phyloP scores from a whole-genome alignment of 2,113 vertebrate species.

The Perca fluviatilis region DNA sequence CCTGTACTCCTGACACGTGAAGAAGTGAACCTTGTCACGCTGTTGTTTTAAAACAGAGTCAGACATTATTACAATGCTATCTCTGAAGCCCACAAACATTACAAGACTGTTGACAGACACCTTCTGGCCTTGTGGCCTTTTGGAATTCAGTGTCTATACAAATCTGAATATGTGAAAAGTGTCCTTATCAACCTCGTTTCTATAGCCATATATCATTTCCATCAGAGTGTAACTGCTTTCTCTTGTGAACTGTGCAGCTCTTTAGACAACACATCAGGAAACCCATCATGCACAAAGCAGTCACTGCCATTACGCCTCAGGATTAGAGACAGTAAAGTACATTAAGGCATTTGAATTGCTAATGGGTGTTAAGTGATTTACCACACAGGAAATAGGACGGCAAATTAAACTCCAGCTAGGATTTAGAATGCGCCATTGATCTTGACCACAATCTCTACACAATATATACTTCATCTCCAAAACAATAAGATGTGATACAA shows the following conservation, averaged over 20 bases:
- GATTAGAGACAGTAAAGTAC: constrained; percentile 71
- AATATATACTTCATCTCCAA: neutral
- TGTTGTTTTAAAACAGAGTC: constrained; percentile 25
- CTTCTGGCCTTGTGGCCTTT: neutral
- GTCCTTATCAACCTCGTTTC: neutral
- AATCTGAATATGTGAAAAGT: neutral
- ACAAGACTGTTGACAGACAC: constrained; percentile 8
- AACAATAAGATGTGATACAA: constrained; percentile 22
- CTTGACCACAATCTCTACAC: constrained; percentile 36
- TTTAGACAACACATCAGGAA: constrained; percentile 37
- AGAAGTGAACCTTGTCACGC: neutral
- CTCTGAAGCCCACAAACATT: constrained; percentile 6
- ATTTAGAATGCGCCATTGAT: constrained; percentile 42
- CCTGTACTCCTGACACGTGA: constrained; percentile 13
- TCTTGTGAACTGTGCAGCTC: constrained; percentile 12
- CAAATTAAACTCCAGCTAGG: constrained; percentile 67
- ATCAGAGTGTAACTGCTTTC: neutral
- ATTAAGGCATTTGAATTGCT: constrained; percentile 67
- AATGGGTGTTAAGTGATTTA: constrained; percentile 78
- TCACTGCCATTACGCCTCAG: constrained; percentile 48
- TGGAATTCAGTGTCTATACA: too few relatives aligned
- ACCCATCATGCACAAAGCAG: constrained; percentile 49
- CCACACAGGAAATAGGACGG: constrained; percentile 76
- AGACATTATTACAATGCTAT: constrained; percentile 8
- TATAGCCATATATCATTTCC: neutral